These are phyloP conservation scores for Nemotelus nigrinus DNA, from an alignment of 2,888 invertebrate species.

Conservation along the genomic window DNA sequence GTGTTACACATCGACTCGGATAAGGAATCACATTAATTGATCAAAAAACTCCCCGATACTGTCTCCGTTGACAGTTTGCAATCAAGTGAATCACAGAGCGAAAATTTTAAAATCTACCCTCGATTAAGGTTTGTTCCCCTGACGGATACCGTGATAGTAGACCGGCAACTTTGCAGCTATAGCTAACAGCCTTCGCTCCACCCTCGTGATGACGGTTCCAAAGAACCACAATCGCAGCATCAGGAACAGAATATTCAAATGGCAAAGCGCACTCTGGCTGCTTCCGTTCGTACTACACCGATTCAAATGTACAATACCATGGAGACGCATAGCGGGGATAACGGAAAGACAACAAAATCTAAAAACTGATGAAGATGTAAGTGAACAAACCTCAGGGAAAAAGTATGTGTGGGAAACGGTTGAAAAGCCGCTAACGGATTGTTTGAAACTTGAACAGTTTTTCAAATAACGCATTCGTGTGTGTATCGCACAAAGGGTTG, in stretches of 20 bases:
- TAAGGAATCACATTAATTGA: neutral
- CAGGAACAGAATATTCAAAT: neutral
- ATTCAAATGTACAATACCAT: neutral
- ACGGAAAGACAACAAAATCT: neutral
- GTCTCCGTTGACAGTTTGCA: conserved; percentile 63
- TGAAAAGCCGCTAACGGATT: conserved; percentile 40
- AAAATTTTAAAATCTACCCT: conserved; percentile 51
- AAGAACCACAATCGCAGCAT: neutral
- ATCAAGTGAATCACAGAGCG: conserved; percentile 62
- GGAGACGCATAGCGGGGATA: neutral
- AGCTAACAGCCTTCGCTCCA: neutral
- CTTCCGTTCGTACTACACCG: neutral
- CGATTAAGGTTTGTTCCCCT: conserved; percentile 30
- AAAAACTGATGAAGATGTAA: neutral
- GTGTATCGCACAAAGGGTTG: neutral
- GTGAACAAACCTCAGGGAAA: neutral
- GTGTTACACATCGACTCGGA: conserved; percentile 12
- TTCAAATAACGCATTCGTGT: conserved; percentile 39
- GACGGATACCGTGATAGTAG: neutral
- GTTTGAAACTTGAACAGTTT: conserved; percentile 38
- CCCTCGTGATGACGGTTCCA: neutral
- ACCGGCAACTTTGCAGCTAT: neutral
- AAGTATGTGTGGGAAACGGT: conserved; percentile 1
- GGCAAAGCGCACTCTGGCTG: conserved; percentile 21
- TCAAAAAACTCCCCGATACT: conserved; percentile 49